These are phyloP conservation scores for Bicyclus anynana DNA, from an alignment of 1,140 invertebrate species.

Conservation along the genomic window DNA sequence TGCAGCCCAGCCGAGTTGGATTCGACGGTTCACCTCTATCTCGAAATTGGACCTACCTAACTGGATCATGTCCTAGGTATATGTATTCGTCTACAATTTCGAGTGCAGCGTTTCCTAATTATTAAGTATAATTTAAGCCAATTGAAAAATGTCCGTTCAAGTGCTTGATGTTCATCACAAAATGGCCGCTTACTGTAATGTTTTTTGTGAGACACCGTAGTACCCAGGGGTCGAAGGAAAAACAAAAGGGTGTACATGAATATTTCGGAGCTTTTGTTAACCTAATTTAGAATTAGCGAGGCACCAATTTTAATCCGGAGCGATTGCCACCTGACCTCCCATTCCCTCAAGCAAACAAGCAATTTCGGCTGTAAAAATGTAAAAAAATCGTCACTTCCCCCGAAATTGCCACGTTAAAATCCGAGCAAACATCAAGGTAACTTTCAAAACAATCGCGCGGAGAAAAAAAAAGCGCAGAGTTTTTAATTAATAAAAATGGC, in stretches of 20 bases:
- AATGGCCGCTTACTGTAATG: too few relatives aligned
- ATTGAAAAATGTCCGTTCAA: too few relatives aligned
- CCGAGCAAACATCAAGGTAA: conserved; percentile 48
- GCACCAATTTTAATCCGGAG: conserved; percentile 5
- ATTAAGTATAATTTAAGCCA: too few relatives aligned
- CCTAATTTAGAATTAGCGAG: conserved; percentile 15
- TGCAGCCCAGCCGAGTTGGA: too few relatives aligned
- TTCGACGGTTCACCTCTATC: too few relatives aligned
- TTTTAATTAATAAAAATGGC: conserved; percentile 73
- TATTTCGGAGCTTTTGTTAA: conserved; percentile 12
- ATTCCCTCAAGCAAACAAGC: conserved; percentile 17
- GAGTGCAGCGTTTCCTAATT: too few relatives aligned
- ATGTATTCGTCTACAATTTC: too few relatives aligned
- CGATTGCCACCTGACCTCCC: conserved; percentile 3
- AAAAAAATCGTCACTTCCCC: conserved; percentile 11
- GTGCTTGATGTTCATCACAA: too few relatives aligned
- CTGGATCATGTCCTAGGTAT: too few relatives aligned
- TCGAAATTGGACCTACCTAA: too few relatives aligned
- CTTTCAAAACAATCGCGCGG: conserved; percentile 50
- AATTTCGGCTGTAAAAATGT: conserved; percentile 14
- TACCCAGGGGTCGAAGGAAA: too few relatives aligned
- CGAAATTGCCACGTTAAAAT: conserved; percentile 36
- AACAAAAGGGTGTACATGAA: not conserved
- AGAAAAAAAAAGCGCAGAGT: conserved; percentile 38
- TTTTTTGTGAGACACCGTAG: too few relatives aligned